Evolutionary conservation across 2,113 vertebrate genomes (phyloP).

Genomic region (Myrmecobius fasciatus): DNA sequence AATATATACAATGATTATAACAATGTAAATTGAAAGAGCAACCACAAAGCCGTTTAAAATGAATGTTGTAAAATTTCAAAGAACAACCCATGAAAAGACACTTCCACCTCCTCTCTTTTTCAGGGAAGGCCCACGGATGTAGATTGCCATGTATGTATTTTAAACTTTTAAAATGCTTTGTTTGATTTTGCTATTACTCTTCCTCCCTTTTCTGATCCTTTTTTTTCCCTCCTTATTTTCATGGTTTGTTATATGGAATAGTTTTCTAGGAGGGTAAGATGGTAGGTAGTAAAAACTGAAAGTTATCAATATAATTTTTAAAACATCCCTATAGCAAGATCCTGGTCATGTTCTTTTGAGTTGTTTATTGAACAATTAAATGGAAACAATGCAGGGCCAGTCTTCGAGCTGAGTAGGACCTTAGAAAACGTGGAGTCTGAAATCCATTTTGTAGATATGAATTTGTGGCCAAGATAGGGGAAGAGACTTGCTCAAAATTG

Average conservation of each 20-base stretch:
- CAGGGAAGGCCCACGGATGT: neutral
- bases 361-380: neutral
- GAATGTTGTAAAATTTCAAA: neutral
- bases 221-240: neutral
- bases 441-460: neutral
- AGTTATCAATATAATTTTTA: neutral
- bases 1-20: neutral
- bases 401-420: neutral
- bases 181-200: neutral
- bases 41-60: neutral
- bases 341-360: neutral
- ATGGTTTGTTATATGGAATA: neutral
- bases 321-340: neutral
- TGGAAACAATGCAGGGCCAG: neutral
- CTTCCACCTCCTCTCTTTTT: neutral
- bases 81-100: neutral
- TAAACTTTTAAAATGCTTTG: neutral
- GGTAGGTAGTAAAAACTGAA: neutral
- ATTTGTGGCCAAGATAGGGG: neutral
- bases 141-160: neutral
- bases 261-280: neutral
- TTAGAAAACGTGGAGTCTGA: neutral
- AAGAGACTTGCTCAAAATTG: neutral
- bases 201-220: too few relatives aligned
- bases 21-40: neutral